Conservation (phyloP, 2,797 vertebrate species). For the Cyprinodon diabolis region DNA sequence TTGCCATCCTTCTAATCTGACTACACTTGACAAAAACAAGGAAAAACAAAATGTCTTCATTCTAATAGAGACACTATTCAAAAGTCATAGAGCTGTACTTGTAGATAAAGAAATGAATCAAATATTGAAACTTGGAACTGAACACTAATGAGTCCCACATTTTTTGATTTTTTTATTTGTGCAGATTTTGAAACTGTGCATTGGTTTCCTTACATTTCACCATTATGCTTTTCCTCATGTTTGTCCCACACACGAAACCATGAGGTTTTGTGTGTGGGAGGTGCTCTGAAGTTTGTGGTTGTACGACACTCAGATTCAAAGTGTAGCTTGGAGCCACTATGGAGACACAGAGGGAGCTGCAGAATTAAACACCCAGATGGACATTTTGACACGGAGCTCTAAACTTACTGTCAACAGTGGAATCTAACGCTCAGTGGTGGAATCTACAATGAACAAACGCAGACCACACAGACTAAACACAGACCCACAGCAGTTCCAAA, state of each 20-base stretch:
- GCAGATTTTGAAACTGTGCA: not conserved
- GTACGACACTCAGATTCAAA: conserved; percentile 45
- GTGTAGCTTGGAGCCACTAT: conserved; percentile 55
- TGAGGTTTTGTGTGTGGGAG: too few relatives aligned
- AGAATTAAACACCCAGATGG: conserved; percentile 80
- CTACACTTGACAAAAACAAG: not conserved
- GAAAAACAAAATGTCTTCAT: not conserved
- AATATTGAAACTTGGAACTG: not conserved
- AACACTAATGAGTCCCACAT: not conserved
- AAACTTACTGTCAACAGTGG: conserved; percentile 82
- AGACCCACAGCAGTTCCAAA: conserved; percentile 73
- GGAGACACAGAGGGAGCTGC: conserved; percentile 66
- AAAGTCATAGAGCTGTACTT: not conserved
- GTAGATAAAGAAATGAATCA: not conserved
- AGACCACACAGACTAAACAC: conserved; percentile 79
- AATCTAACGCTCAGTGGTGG: conserved; percentile 80
- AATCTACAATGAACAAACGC: conserved; percentile 80
- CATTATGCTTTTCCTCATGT: not conserved
- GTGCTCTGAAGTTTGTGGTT: not conserved
- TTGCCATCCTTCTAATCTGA: too few relatives aligned
- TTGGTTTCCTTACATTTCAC: not conserved
- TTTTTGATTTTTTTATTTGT: not conserved
- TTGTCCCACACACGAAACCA: not conserved
- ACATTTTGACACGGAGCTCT: conserved; percentile 79
- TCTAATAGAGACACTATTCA: not conserved